Evolutionary conservation across 2,113 vertebrate genomes (phyloP), one percentile per base, ranked within the genome.

Genomic region (Clupea harengus): DNA sequence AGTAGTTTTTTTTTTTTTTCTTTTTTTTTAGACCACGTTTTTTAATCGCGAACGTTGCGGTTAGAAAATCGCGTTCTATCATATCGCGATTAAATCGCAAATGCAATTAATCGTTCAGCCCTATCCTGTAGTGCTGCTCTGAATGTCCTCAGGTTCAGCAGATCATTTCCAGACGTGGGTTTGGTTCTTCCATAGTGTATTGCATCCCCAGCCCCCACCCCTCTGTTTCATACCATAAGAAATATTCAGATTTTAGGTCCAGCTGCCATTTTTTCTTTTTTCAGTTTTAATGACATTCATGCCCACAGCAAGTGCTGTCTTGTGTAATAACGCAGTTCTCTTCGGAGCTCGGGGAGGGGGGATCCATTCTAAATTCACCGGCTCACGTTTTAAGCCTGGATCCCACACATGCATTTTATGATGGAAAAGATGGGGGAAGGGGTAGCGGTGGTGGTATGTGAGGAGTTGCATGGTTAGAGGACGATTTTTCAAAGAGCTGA

Each of bases 401-500:
- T 17, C 72, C 28, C 25, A 78, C 72, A 78, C 72, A 78, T 32
- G 72, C 11, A 78, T 78, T 78, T 78, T 39, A 78, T 39, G 13
- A 17, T 78, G 28, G 72, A 13, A 13, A 78, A 78, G 2, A 3
- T 0, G 25, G 13, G 64, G 9, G 64, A 9, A 57, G 17, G 52
- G 54, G 20, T 60, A 4, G 20, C 7, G 54, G 20, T 60, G 7
- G 54, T 22, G 54, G 18, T 22, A 6, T 60, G 54, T 20, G 54
- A 39, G 22, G 60, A n/a, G 60, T 25, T 25, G 60, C 5, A 64
- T 64, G 60, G 60, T 64, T 64, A 22, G 20, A 25, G 60, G 60
- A 64, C 60, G 28, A 78, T 78, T 39, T 89, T 90, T 87, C 67
- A 57, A 85, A 90, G 82, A 81, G 52, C 45, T 85, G 52, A 72